Evolutionary conservation across 2,797 vertebrate genomes (phyloP).

Genomic region (Salmo trutta): DNA sequence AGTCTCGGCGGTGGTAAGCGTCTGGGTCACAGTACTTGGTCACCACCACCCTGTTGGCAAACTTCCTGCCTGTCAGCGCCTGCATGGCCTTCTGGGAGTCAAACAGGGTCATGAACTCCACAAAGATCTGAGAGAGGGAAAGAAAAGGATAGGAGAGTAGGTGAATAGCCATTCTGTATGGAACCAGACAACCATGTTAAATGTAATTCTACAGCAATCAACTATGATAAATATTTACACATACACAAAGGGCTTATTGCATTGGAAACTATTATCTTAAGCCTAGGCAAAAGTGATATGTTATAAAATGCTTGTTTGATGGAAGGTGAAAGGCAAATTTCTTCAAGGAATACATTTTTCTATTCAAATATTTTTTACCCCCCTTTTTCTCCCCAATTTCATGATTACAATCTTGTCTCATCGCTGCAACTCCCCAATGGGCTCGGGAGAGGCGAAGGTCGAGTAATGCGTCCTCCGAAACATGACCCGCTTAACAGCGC

Average conservation of each 20-base stretch:
- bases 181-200: not conserved
- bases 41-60: slow-evolving; percentile 94
- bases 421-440: too few species aligned
- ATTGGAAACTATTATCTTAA: not conserved
- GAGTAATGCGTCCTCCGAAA: too few species aligned
- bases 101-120: slow-evolving; percentile 92
- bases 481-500: too few species aligned
- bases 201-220: not conserved
- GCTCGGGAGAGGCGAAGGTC: too few species aligned
- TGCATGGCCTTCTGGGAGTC: slow-evolving; percentile 99
- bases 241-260: not conserved
- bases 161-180: not conserved
- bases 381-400: too few species aligned
- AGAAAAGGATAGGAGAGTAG: not conserved
- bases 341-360: too few species aligned
- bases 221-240: not conserved
- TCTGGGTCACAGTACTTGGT: slow-evolving; percentile 96
- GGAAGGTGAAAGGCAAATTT: not conserved
- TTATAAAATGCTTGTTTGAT: not conserved
- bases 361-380: too few species aligned
- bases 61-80: slow-evolving; percentile 91
- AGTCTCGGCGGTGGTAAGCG: slow-evolving; percentile 92
- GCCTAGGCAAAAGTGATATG: not conserved
- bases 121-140: slow-evolving; percentile 80
- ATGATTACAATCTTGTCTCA: too few species aligned